Percentiles rank a stretch among this genome's conserved stretches.
Conservation (phyloP, 2,113 vertebrate species). For the Bungarus multicinctus region DNA sequence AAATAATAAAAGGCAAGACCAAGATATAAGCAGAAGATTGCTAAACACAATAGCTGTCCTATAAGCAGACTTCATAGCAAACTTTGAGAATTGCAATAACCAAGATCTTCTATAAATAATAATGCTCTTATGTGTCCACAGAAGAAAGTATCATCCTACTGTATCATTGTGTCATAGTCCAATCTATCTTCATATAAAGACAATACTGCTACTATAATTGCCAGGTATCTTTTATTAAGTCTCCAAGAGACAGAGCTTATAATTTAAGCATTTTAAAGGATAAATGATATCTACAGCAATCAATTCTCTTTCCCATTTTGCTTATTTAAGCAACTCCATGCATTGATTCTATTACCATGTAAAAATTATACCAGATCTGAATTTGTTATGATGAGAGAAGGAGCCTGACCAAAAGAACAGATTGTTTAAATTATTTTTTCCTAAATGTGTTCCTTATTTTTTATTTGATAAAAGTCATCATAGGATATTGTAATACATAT, state of each 20-base stretch:
- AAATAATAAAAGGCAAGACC: no score
- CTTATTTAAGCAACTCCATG: slow-evolving; percentile 18
- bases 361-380: slow-evolving; percentile 9
- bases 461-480: slow-evolving; percentile 33
- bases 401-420: neutral
- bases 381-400: neutral
- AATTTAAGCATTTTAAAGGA: neutral
- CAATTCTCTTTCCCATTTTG: neutral
- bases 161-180: neutral
- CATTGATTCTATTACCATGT: slow-evolving; percentile 21
- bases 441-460: slow-evolving; percentile 1
- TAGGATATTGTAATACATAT: neutral
- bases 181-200: neutral
- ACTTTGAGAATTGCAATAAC: neutral
- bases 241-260: neutral
- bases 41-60: neutral
- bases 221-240: neutral
- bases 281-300: neutral
- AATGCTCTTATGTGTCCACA: neutral
- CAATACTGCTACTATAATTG: neutral
- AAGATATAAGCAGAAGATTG: neutral
- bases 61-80: neutral
- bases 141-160: neutral
- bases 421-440: slow-evolving; percentile 14
- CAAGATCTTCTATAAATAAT: neutral